A percentile compares a stretch with the other conserved stretches of the same genome.
Conservation (phyloP, 2,888 invertebrate species). For the Chironomus tentans region DNA sequence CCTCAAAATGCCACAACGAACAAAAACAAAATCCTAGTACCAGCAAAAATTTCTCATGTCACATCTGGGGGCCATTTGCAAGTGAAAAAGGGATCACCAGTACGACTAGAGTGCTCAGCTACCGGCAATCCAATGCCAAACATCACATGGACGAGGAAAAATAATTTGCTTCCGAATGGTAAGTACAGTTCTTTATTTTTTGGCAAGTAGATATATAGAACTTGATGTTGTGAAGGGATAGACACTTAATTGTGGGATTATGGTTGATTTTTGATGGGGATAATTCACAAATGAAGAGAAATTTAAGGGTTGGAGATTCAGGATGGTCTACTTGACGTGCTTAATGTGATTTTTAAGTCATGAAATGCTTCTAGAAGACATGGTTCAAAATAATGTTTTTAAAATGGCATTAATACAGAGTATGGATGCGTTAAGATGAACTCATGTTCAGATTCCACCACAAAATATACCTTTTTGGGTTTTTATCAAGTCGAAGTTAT, state of each 20-base stretch:
- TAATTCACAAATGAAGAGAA: too few relatives aligned
- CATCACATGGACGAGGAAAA: slow-evolving; percentile 51
- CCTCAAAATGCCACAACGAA: not conserved
- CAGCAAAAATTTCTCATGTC: slow-evolving; percentile 46
- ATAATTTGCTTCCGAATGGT: slow-evolving; percentile 26
- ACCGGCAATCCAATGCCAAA: slow-evolving; percentile 60
- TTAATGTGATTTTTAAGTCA: too few relatives aligned
- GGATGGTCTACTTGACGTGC: too few relatives aligned
- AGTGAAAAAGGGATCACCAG: slow-evolving; percentile 55
- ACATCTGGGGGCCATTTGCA: slow-evolving; percentile 46
- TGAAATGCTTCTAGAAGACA: too few relatives aligned
- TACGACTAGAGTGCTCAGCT: slow-evolving; percentile 58
- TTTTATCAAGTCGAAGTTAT: too few relatives aligned
- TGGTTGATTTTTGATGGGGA: not conserved
- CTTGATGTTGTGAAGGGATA: not conserved
- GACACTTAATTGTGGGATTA: not conserved
- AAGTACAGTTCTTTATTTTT: not conserved
- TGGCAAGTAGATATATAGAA: not conserved
- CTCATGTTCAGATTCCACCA: too few relatives aligned
- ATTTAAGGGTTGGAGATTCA: too few relatives aligned
- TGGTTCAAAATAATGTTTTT: too few relatives aligned
- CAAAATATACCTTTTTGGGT: too few relatives aligned
- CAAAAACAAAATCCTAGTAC: slow-evolving; percentile 38
- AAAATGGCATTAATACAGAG: too few relatives aligned
- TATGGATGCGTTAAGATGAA: too few relatives aligned